phyloP scores from a whole-genome alignment of 2,113 vertebrate species.

The human region DNA sequence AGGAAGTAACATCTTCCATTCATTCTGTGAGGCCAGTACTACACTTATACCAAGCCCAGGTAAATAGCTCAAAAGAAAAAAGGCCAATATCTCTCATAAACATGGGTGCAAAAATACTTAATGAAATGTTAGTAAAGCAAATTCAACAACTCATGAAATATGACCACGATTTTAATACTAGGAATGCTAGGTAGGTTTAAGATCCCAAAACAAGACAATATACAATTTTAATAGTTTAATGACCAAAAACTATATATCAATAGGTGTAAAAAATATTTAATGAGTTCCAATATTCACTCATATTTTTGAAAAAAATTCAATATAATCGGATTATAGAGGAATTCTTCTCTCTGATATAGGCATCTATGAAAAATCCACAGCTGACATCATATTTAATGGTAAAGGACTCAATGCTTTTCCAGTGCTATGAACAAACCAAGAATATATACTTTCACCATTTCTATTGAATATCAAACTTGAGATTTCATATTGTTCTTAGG shows the following conservation, averaged over 20 bases:
- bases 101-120: background rate
- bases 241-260: background rate
- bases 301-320: background rate
- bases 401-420: background rate
- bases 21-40: too few relatives aligned
- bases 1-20: background rate
- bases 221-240: background rate
- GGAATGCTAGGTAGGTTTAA: background rate
- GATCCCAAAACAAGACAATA: background rate
- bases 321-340: background rate
- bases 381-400: background rate
- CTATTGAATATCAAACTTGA: background rate
- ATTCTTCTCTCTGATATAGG: background rate
- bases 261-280: background rate
- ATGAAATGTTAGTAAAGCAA: background rate
- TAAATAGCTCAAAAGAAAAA: background rate
- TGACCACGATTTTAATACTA: background rate
- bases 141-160: background rate
- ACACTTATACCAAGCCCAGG: background rate
- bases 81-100: background rate
- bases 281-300: background rate
- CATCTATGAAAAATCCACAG: background rate
- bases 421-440: background rate
- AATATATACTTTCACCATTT: background rate
- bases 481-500: background rate